A percentile compares a stretch with the other conserved stretches of the same genome.
Evolutionary conservation across 2,888 invertebrate species (phyloP).

Genomic region (Agrochola lychnidis): DNA sequence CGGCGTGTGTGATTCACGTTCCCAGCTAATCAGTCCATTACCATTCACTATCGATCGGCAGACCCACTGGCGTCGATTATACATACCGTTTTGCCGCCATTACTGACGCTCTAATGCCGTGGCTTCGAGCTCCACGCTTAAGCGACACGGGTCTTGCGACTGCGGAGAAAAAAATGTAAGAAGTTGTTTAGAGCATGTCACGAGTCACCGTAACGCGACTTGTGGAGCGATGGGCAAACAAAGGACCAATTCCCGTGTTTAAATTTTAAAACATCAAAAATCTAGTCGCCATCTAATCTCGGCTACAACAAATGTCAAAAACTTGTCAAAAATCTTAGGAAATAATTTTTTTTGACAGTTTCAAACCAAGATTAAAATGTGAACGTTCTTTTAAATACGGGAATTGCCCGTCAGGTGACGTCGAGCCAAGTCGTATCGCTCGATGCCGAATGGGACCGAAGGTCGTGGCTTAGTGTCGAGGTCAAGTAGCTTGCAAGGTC

Average conservation of each 20-base stretch:
- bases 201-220: no score
- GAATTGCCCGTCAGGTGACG: background rate
- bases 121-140: background rate
- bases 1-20: background rate
- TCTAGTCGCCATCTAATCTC: background rate
- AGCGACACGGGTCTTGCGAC: background rate
- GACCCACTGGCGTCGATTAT: conserved; percentile 5
- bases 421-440: background rate
- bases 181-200: background rate
- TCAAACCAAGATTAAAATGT: no score
- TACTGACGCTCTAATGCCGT: conserved; percentile 21
- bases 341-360: background rate
- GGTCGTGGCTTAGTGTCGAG: conserved; percentile 16
- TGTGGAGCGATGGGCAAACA: no score
- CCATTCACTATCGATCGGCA: conserved; percentile 41
- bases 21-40: background rate
- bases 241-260: no score
- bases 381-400: background rate
- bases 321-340: background rate
- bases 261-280: background rate
- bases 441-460: conserved; percentile 1
- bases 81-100: conserved; percentile 33
- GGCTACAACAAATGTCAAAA: background rate
- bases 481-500: conserved; percentile 44
- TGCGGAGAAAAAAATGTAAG: background rate